phyloP scores from a whole-genome alignment of 2,113 vertebrate species.

The Macaca fascicularis region T2T-MFA8v1.1 NC_088375.1:198893501-198894000 shows the following conservation, averaged over 20 bases:
- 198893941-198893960: not conserved
- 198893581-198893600: not conserved
- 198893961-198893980: not conserved
- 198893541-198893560: not conserved
- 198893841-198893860: not conserved
- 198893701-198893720: no score
- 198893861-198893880: not conserved
- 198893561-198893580: not conserved
- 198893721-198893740: no score
- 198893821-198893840: not conserved
- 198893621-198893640: not conserved
- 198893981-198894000: not conserved
- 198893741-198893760: no score
- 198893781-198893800: no score
- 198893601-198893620: not conserved
- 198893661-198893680: not conserved
- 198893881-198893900: not conserved
- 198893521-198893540: not conserved
- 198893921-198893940: not conserved
- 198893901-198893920: not conserved
- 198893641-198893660: not conserved
- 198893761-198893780: no score
- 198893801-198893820: no score
- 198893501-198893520: not conserved
- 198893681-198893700: no score